Percentiles rank a stretch among this genome's conserved stretches.
Conservation (phyloP, 2,113 vertebrate species). For the Chamaetylas fuelleborni region DNA sequence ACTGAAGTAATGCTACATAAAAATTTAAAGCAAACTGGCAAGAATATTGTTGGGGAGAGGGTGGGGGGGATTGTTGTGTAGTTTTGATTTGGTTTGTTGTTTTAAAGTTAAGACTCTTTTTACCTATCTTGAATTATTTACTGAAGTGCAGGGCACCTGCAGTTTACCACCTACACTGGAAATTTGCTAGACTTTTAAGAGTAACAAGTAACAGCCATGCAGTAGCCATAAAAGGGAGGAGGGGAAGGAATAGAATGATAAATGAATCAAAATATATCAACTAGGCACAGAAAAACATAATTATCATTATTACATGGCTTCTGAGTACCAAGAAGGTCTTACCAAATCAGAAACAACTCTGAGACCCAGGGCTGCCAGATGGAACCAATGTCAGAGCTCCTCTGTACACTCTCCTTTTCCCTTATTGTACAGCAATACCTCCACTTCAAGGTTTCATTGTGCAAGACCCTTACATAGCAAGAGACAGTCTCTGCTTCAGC, state of each 20-base stretch:
- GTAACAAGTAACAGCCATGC: background rate
- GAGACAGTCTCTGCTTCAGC: background rate
- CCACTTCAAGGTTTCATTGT: background rate
- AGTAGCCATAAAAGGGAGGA: background rate
- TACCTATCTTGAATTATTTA: background rate
- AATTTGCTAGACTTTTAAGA: background rate
- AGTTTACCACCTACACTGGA: background rate
- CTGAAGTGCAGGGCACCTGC: background rate
- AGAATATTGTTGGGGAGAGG: background rate
- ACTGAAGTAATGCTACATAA: accelerated
- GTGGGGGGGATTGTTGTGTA: background rate
- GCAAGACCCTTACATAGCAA: background rate
- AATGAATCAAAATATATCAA: background rate
- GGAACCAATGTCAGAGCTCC: background rate
- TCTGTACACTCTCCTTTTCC: background rate
- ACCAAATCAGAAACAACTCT: background rate
- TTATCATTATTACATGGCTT: background rate
- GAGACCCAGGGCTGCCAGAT: background rate
- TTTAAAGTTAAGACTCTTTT: background rate
- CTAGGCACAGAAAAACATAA: background rate
- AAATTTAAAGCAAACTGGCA: background rate
- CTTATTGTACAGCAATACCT: background rate
- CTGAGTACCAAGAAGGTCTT: background rate
- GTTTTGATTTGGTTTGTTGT: background rate
- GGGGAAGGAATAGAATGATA: background rate